phyloP scores from a whole-genome alignment of 2,888 invertebrate genomes.

The Steinernema scapterisci region DNA sequence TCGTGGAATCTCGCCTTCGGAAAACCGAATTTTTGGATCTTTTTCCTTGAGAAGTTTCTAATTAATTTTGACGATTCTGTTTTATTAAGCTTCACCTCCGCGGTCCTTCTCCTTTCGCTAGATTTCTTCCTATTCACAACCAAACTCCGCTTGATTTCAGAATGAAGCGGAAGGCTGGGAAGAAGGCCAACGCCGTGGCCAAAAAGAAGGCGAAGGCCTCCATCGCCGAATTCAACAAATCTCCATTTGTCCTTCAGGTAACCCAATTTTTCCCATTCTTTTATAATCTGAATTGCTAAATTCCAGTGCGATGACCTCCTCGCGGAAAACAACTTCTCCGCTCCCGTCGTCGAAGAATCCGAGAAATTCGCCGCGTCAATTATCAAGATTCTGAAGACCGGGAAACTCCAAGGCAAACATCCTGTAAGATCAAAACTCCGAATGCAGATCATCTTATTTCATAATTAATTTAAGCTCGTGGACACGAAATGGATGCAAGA shows the following conservation, averaged over 20 bases:
- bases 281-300: background rate
- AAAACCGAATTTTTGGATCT: too few species aligned
- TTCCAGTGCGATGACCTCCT: slow-evolving; percentile 26
- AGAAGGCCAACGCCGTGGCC: slow-evolving; percentile 6
- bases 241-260: slow-evolving; percentile 14
- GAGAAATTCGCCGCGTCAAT: background rate
- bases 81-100: too few species aligned
- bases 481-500: slow-evolving; percentile 26
- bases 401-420: background rate
- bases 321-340: background rate
- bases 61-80: too few species aligned
- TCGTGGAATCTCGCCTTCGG: too few species aligned
- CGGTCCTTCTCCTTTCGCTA: too few species aligned
- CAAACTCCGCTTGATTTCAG: too few species aligned
- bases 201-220: slow-evolving; percentile 3
- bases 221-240: slow-evolving; percentile 24
- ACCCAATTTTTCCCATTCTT: background rate
- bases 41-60: too few species aligned
- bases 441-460: background rate
- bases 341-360: background rate
- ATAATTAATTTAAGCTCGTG: background rate
- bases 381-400: slow-evolving; percentile 7
- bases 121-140: too few species aligned
- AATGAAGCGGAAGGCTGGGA: slow-evolving; percentile 23
- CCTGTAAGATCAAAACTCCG: slow-evolving; percentile 10